phyloP scores from a whole-genome alignment of 1,140 invertebrate species.

The Episyrphus balteatus region DNA sequence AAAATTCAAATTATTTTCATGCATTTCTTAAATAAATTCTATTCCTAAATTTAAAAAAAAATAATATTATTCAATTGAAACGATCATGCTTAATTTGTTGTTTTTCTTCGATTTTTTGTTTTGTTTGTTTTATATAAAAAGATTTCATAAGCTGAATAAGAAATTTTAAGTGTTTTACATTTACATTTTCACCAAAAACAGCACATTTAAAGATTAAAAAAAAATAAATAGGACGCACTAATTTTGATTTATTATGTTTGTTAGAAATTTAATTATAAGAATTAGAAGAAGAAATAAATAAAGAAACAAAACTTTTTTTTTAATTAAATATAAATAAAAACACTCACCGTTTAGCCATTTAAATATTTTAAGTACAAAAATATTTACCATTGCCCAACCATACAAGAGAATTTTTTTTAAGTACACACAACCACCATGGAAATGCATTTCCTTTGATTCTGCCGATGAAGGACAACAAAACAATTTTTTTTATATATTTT shows the following conservation, averaged over 20 bases:
- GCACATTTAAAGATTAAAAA: too few relatives aligned
- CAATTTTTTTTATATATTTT: too few relatives aligned
- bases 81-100: not conserved
- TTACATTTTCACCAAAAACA: too few relatives aligned
- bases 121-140: too few relatives aligned
- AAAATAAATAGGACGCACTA: too few relatives aligned
- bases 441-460: conserved; percentile 1
- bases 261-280: too few relatives aligned
- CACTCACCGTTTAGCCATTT: conserved; percentile 31
- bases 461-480: too few relatives aligned
- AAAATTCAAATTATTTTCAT: not conserved
- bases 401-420: conserved; percentile 3
- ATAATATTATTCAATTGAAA: conserved; percentile 1
- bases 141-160: too few relatives aligned
- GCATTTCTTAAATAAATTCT: not conserved
- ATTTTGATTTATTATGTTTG: too few relatives aligned
- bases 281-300: conserved; percentile 3
- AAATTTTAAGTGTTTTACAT: too few relatives aligned
- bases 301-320: not conserved
- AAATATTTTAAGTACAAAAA: not conserved
- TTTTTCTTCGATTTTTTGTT: not conserved
- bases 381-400: conserved; percentile 15
- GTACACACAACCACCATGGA: conserved; percentile 5
- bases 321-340: conserved; percentile 13
- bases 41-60: conserved; percentile 1